A percentile compares a stretch with the other conserved stretches of the same genome.
phyloP scores from a whole-genome alignment of 2,888 invertebrate genomes.

The Drosophila formosana region DNA sequence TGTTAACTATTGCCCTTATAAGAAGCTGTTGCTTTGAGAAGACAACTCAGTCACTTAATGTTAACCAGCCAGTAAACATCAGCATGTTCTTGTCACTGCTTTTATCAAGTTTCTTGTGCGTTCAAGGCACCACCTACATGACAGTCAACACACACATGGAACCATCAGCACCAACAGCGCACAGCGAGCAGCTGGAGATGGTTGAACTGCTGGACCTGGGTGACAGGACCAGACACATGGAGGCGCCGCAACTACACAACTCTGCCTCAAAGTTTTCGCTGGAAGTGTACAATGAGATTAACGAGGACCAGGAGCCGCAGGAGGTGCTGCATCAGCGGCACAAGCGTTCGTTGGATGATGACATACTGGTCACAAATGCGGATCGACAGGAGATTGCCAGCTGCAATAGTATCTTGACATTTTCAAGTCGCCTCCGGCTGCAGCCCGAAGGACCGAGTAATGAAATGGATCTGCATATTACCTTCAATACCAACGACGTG shows the following conservation, averaged over 20 bases:
- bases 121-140: constrained; percentile 36
- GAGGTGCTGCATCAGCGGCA: constrained; percentile 71
- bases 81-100: constrained; percentile 19
- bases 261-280: constrained; percentile 92
- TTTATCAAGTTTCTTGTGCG: background rate
- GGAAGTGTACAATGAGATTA: constrained; percentile 93
- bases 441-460: background rate
- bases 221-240: constrained; percentile 88
- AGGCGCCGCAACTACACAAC: constrained; percentile 85
- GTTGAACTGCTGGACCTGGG: constrained; percentile 93
- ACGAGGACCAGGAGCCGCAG: constrained; percentile 82
- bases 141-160: constrained; percentile 34
- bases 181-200: constrained; percentile 87
- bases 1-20: constrained; percentile 37
- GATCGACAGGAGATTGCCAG: constrained; percentile 93
- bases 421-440: constrained; percentile 87
- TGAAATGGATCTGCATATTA: constrained; percentile 85
- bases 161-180: background rate
- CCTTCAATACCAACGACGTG: constrained; percentile 96
- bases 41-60: constrained; percentile 37
- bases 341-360: constrained; percentile 68
- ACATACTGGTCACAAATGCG: constrained; percentile 88
- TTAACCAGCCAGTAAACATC: background rate
- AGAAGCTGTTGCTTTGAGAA: accelerated
- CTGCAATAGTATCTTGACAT: constrained; percentile 97